Conservation (phyloP, 2,888 invertebrate species). For the Drosophila trichaetosa region DNA sequence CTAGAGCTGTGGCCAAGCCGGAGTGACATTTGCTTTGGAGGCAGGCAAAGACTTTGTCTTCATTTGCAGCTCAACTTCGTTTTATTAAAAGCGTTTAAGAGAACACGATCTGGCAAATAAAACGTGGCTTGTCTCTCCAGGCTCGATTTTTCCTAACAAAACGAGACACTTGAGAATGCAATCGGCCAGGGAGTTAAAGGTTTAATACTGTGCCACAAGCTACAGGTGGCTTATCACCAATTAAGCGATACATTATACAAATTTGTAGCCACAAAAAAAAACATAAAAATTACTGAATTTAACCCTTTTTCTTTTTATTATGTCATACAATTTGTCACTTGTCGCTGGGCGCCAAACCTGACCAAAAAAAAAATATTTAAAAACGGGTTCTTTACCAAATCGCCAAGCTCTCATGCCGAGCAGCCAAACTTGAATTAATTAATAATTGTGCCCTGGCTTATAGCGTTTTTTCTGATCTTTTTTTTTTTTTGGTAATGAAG, state of each 20-base stretch:
- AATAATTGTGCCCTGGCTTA: constrained; percentile 59
- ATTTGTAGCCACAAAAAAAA: constrained; percentile 77
- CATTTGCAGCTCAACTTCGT: constrained; percentile 61
- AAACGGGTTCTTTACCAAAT: constrained; percentile 46
- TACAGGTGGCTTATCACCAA: constrained; percentile 85
- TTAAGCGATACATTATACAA: constrained; percentile 83
- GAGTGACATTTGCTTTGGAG: constrained; percentile 65
- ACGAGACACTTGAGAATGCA: constrained; percentile 54
- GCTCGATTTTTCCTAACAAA: constrained; percentile 63
- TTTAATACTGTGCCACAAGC: constrained; percentile 50
- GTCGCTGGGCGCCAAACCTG: constrained; percentile 51
- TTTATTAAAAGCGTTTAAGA: constrained; percentile 56
- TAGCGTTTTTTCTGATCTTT: constrained; percentile 23
- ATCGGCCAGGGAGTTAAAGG: constrained; percentile 25
- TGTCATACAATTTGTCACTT: constrained; percentile 76
- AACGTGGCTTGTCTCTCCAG: constrained; percentile 36
- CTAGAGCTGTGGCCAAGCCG: constrained; percentile 53
- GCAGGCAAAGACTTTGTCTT: constrained; percentile 61
- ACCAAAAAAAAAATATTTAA: constrained; percentile 7
- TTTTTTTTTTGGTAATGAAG: constrained; percentile 23
- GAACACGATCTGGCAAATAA: constrained; percentile 47
- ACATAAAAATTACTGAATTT: constrained; percentile 14
- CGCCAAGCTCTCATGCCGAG: constrained; percentile 55
- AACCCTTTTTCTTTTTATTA: constrained; percentile 61
- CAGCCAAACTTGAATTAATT: constrained; percentile 75